Evolutionary conservation across 2,888 invertebrate species (phyloP).

Genomic region (Sepioteuthis lessoniana): DNA sequence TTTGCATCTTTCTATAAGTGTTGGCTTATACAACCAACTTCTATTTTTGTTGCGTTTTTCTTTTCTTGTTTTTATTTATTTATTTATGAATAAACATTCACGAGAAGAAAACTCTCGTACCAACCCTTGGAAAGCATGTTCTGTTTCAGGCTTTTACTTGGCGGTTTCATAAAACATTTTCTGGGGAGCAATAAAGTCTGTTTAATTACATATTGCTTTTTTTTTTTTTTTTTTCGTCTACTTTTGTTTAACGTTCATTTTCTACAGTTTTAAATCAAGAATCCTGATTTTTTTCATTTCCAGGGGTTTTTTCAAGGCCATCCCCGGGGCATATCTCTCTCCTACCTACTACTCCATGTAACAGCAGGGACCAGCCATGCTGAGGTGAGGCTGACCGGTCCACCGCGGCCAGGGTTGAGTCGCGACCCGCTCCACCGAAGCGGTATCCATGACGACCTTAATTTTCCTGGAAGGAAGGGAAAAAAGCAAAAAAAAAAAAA

Average conservation of each 20-base stretch:
- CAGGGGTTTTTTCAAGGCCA: neutral
- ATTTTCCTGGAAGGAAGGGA: neutral
- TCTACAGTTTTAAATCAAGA: neutral
- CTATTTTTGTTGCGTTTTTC: too few relatives aligned
- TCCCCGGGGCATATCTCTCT: neutral
- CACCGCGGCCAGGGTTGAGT: neutral
- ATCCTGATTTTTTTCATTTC: neutral
- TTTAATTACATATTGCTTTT: too few relatives aligned
- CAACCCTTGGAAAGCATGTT: too few relatives aligned
- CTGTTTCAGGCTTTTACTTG: too few relatives aligned
- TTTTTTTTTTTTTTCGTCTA: neutral
- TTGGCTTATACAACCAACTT: too few relatives aligned
- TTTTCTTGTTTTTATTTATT: too few relatives aligned
- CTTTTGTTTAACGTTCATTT: neutral
- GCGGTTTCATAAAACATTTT: too few relatives aligned
- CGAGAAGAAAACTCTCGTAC: too few relatives aligned
- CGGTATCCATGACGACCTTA: conserved; percentile 21
- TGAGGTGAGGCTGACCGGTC: neutral
- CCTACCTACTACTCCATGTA: conserved; percentile 42
- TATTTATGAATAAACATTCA: too few relatives aligned
- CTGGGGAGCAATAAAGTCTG: too few relatives aligned
- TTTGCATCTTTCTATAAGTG: too few relatives aligned
- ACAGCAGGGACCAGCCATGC: conserved; percentile 39
- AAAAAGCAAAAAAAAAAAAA: neutral
- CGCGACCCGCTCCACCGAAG: conserved; percentile 13